Evolutionary conservation across 2,888 invertebrate genomes (phyloP).

Genomic region (Cryptus viduatorius): DNA sequence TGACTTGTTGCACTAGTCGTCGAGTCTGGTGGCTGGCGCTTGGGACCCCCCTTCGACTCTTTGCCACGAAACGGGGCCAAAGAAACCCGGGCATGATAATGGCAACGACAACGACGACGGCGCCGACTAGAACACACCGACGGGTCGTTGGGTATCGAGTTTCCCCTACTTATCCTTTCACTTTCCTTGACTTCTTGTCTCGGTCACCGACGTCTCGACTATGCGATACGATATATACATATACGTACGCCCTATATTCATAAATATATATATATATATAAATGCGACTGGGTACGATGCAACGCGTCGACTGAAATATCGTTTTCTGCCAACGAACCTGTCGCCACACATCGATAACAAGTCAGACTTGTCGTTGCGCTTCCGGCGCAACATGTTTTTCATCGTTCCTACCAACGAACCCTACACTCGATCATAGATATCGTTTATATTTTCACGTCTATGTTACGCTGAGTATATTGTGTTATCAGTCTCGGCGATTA

Average conservation of each 20-base stretch:
- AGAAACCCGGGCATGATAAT: slow-evolving; percentile 57
- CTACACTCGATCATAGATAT: slow-evolving; percentile 14
- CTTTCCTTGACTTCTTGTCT: slow-evolving; percentile 38
- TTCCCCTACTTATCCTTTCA: slow-evolving; percentile 52
- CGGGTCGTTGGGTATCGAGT: slow-evolving; percentile 40
- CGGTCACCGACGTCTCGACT: not conserved
- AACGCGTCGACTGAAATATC: slow-evolving; percentile 23
- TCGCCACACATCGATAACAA: slow-evolving; percentile 33
- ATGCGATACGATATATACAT: not conserved
- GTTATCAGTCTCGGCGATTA: slow-evolving; percentile 19
- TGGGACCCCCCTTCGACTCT: slow-evolving; percentile 46
- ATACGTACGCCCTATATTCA: not conserved
- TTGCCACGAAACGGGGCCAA: slow-evolving; percentile 63
- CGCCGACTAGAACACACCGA: slow-evolving; percentile 4
- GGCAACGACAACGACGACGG: slow-evolving; percentile 27
- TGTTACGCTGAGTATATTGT: not conserved
- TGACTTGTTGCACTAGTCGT: slow-evolving; percentile 66
- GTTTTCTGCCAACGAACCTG: slow-evolving; percentile 43
- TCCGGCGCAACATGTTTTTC: slow-evolving; percentile 18
- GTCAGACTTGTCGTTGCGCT: slow-evolving; percentile 7
- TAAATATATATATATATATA: not conserved
- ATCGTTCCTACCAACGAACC: slow-evolving; percentile 5
- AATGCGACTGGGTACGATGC: slow-evolving; percentile 3
- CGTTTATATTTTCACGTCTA: not conserved
- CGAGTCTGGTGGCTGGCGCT: slow-evolving; percentile 20